Evolutionary conservation across 30 jellyfish, hydroid and myxozoan genomes (phyloP), one percentile per base, ranked within the genome.

Genomic region (Hydractinia symbiolongicarpus): DNA sequence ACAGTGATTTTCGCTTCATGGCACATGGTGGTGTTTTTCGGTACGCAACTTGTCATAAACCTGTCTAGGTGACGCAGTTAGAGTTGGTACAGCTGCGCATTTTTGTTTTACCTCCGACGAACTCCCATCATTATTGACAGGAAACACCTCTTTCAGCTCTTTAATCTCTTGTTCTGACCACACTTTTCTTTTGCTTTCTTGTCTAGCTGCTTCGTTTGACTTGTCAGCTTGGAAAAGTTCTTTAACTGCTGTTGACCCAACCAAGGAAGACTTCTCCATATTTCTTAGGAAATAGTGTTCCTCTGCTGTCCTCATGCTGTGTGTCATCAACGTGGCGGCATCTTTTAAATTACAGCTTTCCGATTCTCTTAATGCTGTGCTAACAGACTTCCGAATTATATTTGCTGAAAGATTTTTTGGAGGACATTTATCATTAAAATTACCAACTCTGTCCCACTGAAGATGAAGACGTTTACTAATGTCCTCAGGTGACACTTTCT

Each of bases 341-440:
- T 64, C 74, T 64, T 64, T 44, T 44, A 64, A n/a, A 64, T 64
- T 44, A n/a, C 52, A 44, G 40, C 74, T 64, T n/a, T 64, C 74
- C 40, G 40, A n/a, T 64, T 64, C 40, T 51, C 74, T 64, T 13
- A 64, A 64, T 64, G 52, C 74, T n/a, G 74, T 64, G 40, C 74
- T 64, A n/a, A 51, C 74, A 13, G 74, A 64, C 74, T 64, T 64
- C 74, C 74, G 74, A 51, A 64, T 64, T 44, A 64, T 64, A 64
- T 64, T 64, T 44, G 74, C 74, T n/a, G 74, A 64, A 71, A 71
- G 80, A 20, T 71, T 71, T 53, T 71, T 71, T 71, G 80, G 80
- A 20, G 51, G 40, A 19, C 30, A 50, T 71, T 71, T 30, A 53
- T 50, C 54, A 4, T 71, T 58, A 50, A 71, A 71, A 20, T 20